Evolutionary conservation across 2,888 invertebrate species (phyloP).

Genomic region (Flabesymbios commensalis): DNA sequence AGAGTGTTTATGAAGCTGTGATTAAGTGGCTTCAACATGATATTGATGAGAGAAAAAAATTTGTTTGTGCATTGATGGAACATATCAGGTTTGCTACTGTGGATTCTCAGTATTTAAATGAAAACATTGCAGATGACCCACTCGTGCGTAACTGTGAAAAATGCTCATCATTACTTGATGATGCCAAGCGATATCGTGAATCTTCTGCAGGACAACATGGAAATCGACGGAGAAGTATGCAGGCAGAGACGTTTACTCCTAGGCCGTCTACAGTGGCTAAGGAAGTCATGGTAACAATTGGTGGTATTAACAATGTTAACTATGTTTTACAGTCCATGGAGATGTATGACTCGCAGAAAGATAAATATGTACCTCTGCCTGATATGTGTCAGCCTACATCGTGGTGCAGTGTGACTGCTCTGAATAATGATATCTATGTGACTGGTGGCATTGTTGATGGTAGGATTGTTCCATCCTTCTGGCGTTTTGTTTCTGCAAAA

Average conservation of each 20-base stretch:
- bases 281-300: conserved; percentile 56
- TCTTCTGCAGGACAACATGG: conserved; percentile 50
- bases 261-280: conserved; percentile 60
- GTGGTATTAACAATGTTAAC: conserved; percentile 37
- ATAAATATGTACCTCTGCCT: conserved; percentile 52
- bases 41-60: conserved; percentile 42
- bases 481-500: conserved; percentile 54
- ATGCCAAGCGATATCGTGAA: conserved; percentile 49
- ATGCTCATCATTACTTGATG: conserved; percentile 45
- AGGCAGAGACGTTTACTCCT: conserved; percentile 43
- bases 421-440: conserved; percentile 53
- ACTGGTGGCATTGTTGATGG: conserved; percentile 56
- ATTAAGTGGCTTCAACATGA: conserved; percentile 55
- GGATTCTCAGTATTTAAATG: conserved; percentile 44
- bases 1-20: conserved; percentile 55
- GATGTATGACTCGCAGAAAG: conserved; percentile 57
- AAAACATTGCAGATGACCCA: conserved; percentile 45
- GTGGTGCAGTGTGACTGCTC: conserved; percentile 51
- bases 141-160: conserved; percentile 45
- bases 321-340: conserved; percentile 51
- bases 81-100: conserved; percentile 52
- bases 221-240: conserved; percentile 54
- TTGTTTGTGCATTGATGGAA: conserved; percentile 44
- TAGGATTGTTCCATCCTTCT: conserved; percentile 47
- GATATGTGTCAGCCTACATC: conserved; percentile 50